Conservation (phyloP, 2,113 vertebrate genomes). For the Centropristis striata region DNA sequence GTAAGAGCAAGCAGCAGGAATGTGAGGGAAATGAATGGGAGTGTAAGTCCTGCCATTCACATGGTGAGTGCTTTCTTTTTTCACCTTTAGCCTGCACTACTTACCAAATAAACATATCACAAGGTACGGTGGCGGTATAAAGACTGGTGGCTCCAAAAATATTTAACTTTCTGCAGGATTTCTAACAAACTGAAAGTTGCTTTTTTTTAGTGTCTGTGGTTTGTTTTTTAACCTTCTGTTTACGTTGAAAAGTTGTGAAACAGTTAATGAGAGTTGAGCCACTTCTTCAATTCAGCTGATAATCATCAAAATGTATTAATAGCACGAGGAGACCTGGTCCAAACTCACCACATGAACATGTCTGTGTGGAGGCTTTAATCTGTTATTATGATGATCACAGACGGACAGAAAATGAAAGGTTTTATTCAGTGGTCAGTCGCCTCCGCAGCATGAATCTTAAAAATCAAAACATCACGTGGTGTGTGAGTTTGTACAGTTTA, state of each 20-base stretch:
- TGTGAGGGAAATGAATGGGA: constrained; percentile 84
- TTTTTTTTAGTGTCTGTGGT: background rate
- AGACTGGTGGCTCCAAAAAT: constrained; percentile 13
- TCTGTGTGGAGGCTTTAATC: constrained; percentile 33
- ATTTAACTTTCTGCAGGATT: constrained; percentile 5
- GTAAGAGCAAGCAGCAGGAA: constrained; percentile 85
- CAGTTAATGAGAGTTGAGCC: background rate
- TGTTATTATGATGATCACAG: constrained; percentile 38
- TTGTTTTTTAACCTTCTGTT: constrained; percentile 12
- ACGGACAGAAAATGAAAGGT: constrained; percentile 47
- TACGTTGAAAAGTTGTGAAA: background rate
- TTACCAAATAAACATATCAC: constrained; percentile 61
- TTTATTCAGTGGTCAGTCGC: constrained; percentile 54
- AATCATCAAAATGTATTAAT: constrained; percentile 9
- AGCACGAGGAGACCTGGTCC: constrained; percentile 15
- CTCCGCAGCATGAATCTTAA: constrained; percentile 51
- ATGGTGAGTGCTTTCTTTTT: constrained; percentile 80
- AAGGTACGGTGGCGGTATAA: constrained; percentile 23
- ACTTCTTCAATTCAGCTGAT: constrained; percentile 1
- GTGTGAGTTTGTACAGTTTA: constrained; percentile 48
- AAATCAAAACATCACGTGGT: constrained; percentile 65
- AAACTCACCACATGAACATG: constrained; percentile 23
- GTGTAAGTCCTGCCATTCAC: constrained; percentile 83
- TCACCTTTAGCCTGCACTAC: constrained; percentile 59
- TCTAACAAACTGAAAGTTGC: background rate